A percentile compares a stretch with the other conserved stretches of the same genome.
Conservation (phyloP, 2,113 vertebrate species). For the Pluvianellus socialis region DNA sequence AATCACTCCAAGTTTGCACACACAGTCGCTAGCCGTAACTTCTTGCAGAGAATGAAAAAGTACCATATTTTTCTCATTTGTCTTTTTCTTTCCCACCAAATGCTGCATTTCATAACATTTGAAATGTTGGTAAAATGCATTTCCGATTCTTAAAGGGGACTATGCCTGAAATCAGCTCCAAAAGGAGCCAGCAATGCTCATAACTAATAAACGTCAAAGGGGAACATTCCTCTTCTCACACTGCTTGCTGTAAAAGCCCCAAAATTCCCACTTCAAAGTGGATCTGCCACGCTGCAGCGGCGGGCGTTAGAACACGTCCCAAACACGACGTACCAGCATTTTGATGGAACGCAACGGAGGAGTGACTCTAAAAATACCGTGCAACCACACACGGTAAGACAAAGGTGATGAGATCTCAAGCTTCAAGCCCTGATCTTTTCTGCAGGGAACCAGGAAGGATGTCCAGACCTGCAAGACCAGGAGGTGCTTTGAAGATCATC, state of each 20-base stretch:
- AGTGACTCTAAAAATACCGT: not conserved
- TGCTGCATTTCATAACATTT: not conserved
- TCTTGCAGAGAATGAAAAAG: not conserved
- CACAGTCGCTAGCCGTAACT: not conserved
- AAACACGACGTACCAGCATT: not conserved
- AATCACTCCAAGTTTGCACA: not conserved
- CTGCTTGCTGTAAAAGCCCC: not conserved
- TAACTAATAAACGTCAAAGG: conserved; percentile 18
- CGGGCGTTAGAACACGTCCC: not conserved
- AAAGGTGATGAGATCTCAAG: not conserved
- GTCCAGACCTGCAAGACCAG: not conserved
- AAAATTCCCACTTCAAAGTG: not conserved
- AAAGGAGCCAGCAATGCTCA: not conserved
- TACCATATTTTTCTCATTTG: conserved; percentile 16
- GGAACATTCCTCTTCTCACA: not conserved
- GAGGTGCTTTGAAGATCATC: not conserved
- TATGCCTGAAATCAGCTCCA: not conserved
- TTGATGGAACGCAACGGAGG: not conserved
- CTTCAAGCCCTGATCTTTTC: not conserved
- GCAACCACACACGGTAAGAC: not conserved
- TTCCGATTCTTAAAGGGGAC: conserved; percentile 6
- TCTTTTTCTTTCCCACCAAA: not conserved
- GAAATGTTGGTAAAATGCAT: not conserved
- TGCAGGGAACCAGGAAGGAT: not conserved
- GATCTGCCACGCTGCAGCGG: not conserved